A percentile compares a stretch with the other conserved stretches of the same genome.
These are phyloP conservation scores for Tilapia sparmanii DNA, from an alignment of 2,113 vertebrate species.

Conservation along the genomic window DNA sequence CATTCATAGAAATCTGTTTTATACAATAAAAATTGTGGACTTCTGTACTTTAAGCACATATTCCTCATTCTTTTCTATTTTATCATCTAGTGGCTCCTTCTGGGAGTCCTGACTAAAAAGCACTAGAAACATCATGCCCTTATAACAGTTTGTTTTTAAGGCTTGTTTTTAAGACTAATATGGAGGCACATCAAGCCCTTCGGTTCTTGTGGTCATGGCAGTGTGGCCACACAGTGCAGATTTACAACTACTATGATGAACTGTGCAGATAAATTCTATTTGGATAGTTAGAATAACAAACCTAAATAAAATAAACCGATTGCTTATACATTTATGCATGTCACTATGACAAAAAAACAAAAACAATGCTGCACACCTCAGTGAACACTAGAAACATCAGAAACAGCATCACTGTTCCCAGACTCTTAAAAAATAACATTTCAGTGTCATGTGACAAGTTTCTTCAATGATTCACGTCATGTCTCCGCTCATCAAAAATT, in stretches of 20 bases:
- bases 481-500: background rate
- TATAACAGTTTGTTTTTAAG: background rate
- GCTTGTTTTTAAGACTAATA: background rate
- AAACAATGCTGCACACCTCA: background rate
- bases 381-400: background rate
- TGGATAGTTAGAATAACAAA: background rate
- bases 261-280: background rate
- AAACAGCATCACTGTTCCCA: background rate
- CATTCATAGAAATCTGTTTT: background rate
- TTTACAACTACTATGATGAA: background rate
- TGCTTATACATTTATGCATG: background rate
- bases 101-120: background rate
- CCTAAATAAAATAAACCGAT: background rate
- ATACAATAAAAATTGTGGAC: background rate
- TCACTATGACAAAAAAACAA: fast-evolving
- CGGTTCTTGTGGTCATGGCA: background rate
- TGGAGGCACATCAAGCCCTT: background rate
- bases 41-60: background rate
- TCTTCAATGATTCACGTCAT: background rate
- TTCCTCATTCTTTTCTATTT: background rate
- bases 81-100: background rate
- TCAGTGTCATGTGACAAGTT: background rate
- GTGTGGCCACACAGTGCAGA: background rate
- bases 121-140: background rate
- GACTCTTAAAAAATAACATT: background rate